These are phyloP conservation scores for Nycticebus coucang DNA, from an alignment of 2,113 vertebrate species.

Conservation along the genomic window DNA sequence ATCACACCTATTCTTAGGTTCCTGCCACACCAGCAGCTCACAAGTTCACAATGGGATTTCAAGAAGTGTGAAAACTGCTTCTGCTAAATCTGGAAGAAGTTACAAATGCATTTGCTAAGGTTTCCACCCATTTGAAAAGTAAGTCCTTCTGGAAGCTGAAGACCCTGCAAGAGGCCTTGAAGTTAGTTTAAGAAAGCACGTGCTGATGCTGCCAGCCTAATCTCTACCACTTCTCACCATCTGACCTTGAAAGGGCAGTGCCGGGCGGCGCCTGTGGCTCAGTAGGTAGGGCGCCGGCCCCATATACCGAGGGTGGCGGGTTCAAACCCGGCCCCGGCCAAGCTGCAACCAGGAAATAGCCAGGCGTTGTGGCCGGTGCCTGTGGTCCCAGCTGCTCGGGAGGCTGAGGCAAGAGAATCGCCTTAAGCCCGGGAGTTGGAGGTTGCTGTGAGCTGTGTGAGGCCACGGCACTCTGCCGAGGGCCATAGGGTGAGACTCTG, in stretches of 20 bases:
- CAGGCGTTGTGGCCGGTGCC: too few species aligned
- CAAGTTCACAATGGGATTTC: constrained; percentile 78
- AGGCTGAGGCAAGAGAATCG: too few species aligned
- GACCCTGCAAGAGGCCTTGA: neutral
- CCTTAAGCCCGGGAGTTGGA: too few species aligned
- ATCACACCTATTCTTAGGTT: constrained; percentile 81
- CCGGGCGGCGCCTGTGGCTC: too few species aligned
- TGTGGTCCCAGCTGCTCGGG: too few species aligned
- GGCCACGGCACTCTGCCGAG: too few species aligned
- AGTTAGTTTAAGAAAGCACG: neutral
- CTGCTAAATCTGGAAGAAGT: constrained; percentile 74
- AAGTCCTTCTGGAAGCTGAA: constrained; percentile 45
- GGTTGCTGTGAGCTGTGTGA: too few species aligned
- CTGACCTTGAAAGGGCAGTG: neutral
- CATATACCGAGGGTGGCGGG: too few species aligned
- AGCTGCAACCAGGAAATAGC: too few species aligned
- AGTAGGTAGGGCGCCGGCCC: too few species aligned
- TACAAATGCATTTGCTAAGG: constrained; percentile 45
- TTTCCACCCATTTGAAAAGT: constrained; percentile 59
- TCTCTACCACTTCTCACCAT: accelerated
- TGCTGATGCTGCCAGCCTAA: accelerated
- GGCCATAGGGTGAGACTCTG: too few species aligned
- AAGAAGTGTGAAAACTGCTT: constrained; percentile 70
- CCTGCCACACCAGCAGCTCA: constrained; percentile 68
- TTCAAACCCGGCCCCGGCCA: too few species aligned